A percentile compares a stretch with the other conserved stretches of the same genome.
These are phyloP conservation scores for Fulica atra DNA, from an alignment of 2,113 vertebrate species.

Conservation along the genomic window DNA sequence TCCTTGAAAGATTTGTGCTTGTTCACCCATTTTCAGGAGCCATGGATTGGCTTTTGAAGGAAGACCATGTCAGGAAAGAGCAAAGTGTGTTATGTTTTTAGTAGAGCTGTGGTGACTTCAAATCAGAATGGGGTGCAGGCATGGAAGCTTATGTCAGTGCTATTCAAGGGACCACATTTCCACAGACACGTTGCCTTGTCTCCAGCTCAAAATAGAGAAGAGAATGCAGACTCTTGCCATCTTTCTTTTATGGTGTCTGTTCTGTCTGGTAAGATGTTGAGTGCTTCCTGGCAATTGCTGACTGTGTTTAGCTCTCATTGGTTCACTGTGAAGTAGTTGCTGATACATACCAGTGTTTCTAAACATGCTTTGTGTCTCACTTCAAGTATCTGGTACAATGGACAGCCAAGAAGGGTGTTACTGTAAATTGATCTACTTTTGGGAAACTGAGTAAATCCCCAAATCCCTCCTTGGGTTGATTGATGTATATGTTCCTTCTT, in stretches of 20 bases:
- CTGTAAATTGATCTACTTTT: background rate
- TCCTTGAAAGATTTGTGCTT: too few species aligned
- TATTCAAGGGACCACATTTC: background rate
- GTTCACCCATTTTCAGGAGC: too few species aligned
- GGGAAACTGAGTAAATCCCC: background rate
- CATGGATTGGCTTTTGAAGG: too few species aligned
- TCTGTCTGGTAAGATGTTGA: background rate
- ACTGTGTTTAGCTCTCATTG: background rate
- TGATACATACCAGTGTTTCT: background rate
- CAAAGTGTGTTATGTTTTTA: background rate
- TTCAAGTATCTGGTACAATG: background rate
- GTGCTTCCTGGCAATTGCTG: background rate
- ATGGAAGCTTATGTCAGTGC: background rate
- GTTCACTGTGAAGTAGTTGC: background rate
- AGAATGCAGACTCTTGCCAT: background rate
- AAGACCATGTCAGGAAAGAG: too few species aligned
- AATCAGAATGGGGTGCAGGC: background rate
- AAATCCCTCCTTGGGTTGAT: background rate
- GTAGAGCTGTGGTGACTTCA: background rate
- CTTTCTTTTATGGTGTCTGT: background rate
- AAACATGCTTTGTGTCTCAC: background rate
- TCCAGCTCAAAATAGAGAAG: background rate
- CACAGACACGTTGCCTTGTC: background rate
- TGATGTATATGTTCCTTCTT: background rate
- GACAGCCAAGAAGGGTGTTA: background rate